Base-by-base conservation (phyloP, 2,797 vertebrate species). In the Allobates femoralis region DNA sequence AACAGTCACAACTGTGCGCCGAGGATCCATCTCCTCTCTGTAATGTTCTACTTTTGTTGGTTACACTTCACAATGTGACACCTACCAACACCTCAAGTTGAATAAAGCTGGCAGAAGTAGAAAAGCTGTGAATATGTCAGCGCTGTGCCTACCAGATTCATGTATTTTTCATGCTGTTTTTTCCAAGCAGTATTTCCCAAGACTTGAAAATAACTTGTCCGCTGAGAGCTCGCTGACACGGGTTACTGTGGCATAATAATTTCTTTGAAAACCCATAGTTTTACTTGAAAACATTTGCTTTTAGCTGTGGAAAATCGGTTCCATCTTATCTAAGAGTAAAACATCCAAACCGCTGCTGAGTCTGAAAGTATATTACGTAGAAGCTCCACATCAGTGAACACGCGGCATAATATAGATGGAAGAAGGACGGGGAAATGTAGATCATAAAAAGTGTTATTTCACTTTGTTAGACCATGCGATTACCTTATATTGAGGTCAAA, bases 31-130 rank as follows among this genome's bases (percentile, higher is more conserved):
- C 66, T 30, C 30, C 62, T 62, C 46, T 26, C 32, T 30, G 15
- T 19, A 41, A 8, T 41, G 18, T 71, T 79, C 50, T 71, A 71
- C 53, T 73, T 85, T 80, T 79, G 78, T 85, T 83, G 67, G 67
- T 83, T 41, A 60, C 53, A 83, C 67, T 74, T 83, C 67, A 46
- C 23, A 55, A 83, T 71, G 34, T 79, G 51, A 85, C 84, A 73
- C 76, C 50, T 28, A 58, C 84, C 55, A 55, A 73, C 41, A 83
- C 81, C 67, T 73, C 32, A 41, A 37, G 51, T 82, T 71, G 28
- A 58, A 83, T 37, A 58, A 69, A 73, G 30, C 55, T 60, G 60
- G 26, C 26, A 80, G 53, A 56, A 37, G 32, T 34, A 50, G 32
- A 60, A 34, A 51, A 73, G 50, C 51, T 73, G 81, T 73, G 66